Evolutionary conservation across 1,140 invertebrate genomes (phyloP).

Genomic region (Brachionus koreanus): DNA sequence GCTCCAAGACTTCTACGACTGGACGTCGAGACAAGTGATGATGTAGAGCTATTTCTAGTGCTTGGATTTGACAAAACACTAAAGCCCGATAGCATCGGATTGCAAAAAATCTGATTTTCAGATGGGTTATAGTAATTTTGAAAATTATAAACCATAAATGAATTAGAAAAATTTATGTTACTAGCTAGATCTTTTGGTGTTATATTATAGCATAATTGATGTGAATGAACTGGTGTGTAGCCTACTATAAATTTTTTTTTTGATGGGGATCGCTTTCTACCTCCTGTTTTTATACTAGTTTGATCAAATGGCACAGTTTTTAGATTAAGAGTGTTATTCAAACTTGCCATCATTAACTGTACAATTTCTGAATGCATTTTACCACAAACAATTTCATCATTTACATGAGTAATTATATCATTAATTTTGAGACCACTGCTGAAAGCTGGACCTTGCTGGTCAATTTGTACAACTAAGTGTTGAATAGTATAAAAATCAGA

Average conservation of each 20-base stretch:
- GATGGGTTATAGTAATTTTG: background rate
- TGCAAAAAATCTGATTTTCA: background rate
- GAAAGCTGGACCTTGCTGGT: conserved; percentile 86
- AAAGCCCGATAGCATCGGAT: background rate
- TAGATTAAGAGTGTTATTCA: conserved; percentile 81
- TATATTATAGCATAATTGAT: background rate
- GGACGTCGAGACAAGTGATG: background rate
- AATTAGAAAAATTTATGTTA: background rate
- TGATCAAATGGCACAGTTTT: conserved; percentile 86
- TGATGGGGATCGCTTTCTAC: conserved; percentile 63
- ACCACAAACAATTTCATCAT: conserved; percentile 87
- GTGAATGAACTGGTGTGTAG: background rate
- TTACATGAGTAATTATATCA: conserved; percentile 92
- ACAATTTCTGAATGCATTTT: conserved; percentile 88
- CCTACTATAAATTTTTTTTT: background rate
- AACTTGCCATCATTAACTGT: conserved; percentile 70
- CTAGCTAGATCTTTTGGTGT: background rate
- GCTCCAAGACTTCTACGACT: background rate
- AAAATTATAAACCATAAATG: background rate
- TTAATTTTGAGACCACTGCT: conserved; percentile 86
- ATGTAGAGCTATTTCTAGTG: background rate
- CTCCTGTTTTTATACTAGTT: conserved; percentile 80
- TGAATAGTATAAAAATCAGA: conserved; percentile 95
- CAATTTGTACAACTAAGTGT: conserved; percentile 89
- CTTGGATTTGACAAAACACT: background rate